Conservation (phyloP, 1,140 invertebrate genomes). For the Trichonephila clavata region DNA sequence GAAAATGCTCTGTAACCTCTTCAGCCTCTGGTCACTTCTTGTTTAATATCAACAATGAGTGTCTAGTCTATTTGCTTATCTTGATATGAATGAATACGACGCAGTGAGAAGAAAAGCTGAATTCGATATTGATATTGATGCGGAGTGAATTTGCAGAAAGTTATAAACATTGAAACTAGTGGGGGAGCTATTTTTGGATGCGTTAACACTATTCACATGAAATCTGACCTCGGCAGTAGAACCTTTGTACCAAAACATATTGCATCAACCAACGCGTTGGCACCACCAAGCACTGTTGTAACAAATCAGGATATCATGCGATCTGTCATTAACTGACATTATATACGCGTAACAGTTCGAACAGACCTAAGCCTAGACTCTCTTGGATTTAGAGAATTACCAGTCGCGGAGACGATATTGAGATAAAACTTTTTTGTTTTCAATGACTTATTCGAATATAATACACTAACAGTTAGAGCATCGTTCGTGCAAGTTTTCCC, state of each 20-base stretch:
- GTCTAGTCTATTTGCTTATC: slow-evolving; percentile 12
- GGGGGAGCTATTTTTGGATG: slow-evolving; percentile 31
- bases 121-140: slow-evolving; percentile 29
- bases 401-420: not conserved
- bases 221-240: not conserved
- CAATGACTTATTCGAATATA: not conserved
- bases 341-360: not conserved
- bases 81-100: slow-evolving; percentile 29
- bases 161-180: slow-evolving; percentile 46
- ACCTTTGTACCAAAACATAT: slow-evolving; percentile 66
- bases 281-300: slow-evolving; percentile 19
- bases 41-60: slow-evolving; percentile 30
- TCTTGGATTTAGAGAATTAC: not conserved
- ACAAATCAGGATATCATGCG: not conserved
- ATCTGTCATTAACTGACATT: not conserved
- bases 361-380: not conserved
- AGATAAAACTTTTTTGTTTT: not conserved
- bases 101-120: slow-evolving; percentile 20
- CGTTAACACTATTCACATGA: slow-evolving; percentile 20
- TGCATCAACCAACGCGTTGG: not conserved
- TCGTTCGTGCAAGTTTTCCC: not conserved
- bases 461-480: not conserved
- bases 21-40: not conserved
- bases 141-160: slow-evolving; percentile 18
- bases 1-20: not conserved